Conservation (phyloP, 2,113 vertebrate genomes). For the Bostrychus sinensis region DNA sequence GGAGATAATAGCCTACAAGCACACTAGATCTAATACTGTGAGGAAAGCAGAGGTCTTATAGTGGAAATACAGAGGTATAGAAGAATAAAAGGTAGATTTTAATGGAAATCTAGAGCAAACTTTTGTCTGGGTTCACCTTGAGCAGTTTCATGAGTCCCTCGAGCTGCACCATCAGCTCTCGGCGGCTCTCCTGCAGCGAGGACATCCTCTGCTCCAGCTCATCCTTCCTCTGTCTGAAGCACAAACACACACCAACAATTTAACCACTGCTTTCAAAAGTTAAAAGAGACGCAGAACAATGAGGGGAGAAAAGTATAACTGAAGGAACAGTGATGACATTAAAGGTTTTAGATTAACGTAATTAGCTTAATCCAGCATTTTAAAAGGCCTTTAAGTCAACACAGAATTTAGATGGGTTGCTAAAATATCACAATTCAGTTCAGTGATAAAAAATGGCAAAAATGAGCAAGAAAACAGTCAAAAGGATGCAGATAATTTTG, state of each 20-base stretch:
- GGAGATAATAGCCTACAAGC: constrained; percentile 8
- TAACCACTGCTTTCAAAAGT: constrained; percentile 15
- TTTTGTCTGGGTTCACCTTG: constrained; percentile 81
- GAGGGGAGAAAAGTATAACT: constrained; percentile 10
- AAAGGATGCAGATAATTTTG: too few species aligned
- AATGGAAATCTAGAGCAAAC: constrained; percentile 13
- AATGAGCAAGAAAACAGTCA: too few species aligned
- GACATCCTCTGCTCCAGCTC: constrained; percentile 98
- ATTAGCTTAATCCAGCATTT: too few species aligned
- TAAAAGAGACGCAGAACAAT: neutral
- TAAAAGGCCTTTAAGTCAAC: too few species aligned
- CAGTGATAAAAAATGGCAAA: too few species aligned
- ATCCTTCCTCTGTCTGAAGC: constrained; percentile 91
- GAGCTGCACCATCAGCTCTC: constrained; percentile 97
- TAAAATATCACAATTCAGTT: too few species aligned
- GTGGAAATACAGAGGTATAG: constrained; percentile 6
- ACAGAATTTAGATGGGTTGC: too few species aligned
- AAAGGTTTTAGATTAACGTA: too few species aligned
- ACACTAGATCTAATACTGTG: constrained; percentile 13
- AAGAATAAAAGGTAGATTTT: constrained; percentile 25
- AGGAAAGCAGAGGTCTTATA: neutral
- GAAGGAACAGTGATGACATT: neutral
- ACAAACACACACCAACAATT: constrained; percentile 34
- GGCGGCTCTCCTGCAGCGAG: constrained; percentile 91
- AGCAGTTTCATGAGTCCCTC: constrained; percentile 98